Conservation (phyloP, 2,888 invertebrate genomes). For the Oligia latruncula region DNA sequence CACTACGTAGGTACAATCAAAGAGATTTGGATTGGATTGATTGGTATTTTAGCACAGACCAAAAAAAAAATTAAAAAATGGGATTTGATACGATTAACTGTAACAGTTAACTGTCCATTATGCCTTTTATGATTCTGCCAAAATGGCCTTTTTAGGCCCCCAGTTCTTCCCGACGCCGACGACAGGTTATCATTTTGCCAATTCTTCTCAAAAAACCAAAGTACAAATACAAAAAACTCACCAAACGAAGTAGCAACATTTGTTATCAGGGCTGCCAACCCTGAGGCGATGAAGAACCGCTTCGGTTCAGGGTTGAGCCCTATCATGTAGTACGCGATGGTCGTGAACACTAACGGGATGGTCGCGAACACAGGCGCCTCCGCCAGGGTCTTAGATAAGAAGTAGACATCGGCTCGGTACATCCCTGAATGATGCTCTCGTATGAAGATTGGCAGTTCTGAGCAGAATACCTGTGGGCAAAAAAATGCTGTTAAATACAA, state of each 20-base stretch:
- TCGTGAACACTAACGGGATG: constrained; percentile 95
- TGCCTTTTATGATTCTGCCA: no score
- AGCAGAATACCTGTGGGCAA: constrained; percentile 94
- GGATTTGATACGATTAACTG: no score
- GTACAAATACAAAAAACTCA: constrained; percentile 80
- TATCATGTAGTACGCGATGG: constrained; percentile 96
- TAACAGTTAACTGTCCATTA: no score
- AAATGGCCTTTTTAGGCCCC: no score
- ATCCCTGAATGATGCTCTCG: constrained; percentile 97
- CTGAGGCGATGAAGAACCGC: constrained; percentile 93
- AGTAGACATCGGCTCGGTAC: constrained; percentile 97
- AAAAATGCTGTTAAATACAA: not conserved
- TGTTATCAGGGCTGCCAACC: constrained; percentile 94
- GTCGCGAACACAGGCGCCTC: constrained; percentile 96
- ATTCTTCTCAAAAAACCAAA: not conserved
- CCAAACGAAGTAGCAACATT: constrained; percentile 97
- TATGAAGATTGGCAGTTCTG: constrained; percentile 96
- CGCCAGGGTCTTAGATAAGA: constrained; percentile 96
- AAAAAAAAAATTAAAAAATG: no score
- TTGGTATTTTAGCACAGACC: no score
- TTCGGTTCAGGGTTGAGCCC: constrained; percentile 93
- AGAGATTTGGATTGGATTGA: no score
- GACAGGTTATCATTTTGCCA: no score
- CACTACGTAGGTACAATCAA: no score
- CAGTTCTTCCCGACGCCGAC: no score